Percentiles rank a stretch among this genome's conserved stretches.
phyloP scores from a whole-genome alignment of 30 jellyfish, hydroid and myxozoan species.

The Aurelia sp. region DNA sequence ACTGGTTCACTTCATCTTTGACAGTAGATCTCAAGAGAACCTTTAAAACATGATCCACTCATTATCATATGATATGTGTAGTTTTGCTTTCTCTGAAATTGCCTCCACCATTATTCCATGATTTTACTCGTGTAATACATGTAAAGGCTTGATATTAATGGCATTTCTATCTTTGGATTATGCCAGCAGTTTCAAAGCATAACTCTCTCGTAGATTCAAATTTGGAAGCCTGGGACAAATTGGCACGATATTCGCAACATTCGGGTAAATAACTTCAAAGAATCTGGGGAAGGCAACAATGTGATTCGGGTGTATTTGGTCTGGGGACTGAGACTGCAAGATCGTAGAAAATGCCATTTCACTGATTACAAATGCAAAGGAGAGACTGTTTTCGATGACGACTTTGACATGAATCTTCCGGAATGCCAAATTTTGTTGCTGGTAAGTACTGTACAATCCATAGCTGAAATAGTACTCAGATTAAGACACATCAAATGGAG shows the following conservation, averaged over 20 bases:
- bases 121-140: too few relatives aligned
- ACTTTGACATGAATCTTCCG: slow-evolving; percentile 82
- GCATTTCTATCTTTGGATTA: too few relatives aligned
- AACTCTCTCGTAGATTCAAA: slow-evolving; percentile 73
- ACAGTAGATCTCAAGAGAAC: too few relatives aligned
- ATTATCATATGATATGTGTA: too few relatives aligned
- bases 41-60: too few relatives aligned
- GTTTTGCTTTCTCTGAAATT: too few relatives aligned
- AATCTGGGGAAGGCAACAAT: slow-evolving; percentile 92
- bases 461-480: too few relatives aligned
- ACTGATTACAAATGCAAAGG: slow-evolving; percentile 98
- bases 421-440: slow-evolving; percentile 80
- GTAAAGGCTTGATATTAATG: too few relatives aligned
- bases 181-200: too few relatives aligned
- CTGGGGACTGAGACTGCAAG: slow-evolving; percentile 92
- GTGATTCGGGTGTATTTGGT: slow-evolving; percentile 88
- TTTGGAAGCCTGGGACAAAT: slow-evolving; percentile 95
- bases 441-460: slow-evolving; percentile 74
- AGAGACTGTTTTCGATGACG: slow-evolving; percentile 85
- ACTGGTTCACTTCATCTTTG: too few relatives aligned
- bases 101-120: too few relatives aligned
- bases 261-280: slow-evolving; percentile 74
- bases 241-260: slow-evolving; percentile 94
- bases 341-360: slow-evolving; percentile 86
- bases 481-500: too few relatives aligned